phyloP scores from a whole-genome alignment of 92 coral and sea anemone genomes.

The Siderastrea radians region DNA sequence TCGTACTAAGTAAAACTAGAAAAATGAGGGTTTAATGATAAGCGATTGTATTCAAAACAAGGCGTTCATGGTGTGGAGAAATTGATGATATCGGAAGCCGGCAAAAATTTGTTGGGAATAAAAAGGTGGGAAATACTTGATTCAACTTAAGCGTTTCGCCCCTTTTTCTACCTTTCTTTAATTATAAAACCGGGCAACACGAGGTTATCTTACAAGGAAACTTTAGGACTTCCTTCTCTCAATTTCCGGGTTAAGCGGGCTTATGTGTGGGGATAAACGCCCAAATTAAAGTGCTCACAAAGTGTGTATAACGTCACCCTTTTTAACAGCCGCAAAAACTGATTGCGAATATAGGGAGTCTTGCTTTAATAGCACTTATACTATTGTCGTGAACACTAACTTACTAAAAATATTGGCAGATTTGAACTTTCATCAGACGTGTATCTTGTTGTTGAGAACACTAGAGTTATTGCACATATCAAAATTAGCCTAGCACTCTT shows the following conservation, averaged over 20 bases:
- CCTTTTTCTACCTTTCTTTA: background rate
- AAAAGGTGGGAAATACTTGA: background rate
- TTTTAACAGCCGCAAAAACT: background rate
- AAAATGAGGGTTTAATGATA: background rate
- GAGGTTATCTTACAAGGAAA: background rate
- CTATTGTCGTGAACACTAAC: too few species aligned
- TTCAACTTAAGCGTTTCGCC: background rate
- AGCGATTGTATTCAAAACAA: background rate
- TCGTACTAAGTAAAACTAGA: background rate
- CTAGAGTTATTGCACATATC: background rate
- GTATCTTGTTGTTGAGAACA: background rate
- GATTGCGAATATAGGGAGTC: background rate
- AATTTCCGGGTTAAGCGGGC: background rate
- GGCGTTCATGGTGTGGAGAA: background rate
- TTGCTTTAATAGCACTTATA: too few species aligned
- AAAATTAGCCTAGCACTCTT: background rate
- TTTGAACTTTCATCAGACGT: background rate
- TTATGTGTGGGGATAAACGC: background rate
- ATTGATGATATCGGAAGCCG: background rate
- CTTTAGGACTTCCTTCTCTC: background rate
- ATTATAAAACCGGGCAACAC: background rate
- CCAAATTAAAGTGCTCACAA: background rate
- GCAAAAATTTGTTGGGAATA: slow-evolving; percentile 5
- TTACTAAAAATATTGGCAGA: background rate
- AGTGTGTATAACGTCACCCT: background rate